Conservation (phyloP, 2,113 vertebrate genomes). For the Anser brachyrhynchus region DNA sequence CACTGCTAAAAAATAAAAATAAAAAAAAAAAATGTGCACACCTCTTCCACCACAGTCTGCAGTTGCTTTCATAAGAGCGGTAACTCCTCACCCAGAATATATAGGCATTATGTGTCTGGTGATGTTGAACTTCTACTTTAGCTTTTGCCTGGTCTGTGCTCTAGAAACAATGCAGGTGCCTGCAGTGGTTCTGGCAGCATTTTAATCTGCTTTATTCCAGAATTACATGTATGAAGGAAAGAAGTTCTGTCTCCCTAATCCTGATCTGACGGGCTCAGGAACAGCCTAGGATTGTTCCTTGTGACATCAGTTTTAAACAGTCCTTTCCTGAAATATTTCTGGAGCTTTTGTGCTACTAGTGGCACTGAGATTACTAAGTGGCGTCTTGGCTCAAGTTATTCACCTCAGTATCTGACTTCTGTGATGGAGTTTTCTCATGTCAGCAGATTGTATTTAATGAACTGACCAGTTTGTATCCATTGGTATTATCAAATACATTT, state of each 20-base stretch:
- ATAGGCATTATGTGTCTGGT: fast-evolving
- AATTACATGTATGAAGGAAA: not conserved
- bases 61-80: not conserved
- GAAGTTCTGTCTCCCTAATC: not conserved
- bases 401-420: not conserved
- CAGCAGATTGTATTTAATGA: not conserved
- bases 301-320: not conserved
- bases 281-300: not conserved
- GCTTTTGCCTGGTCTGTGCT: not conserved
- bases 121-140: not conserved
- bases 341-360: not conserved
- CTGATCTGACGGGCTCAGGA: not conserved
- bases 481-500: not conserved
- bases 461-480: not conserved
- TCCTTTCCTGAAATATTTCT: not conserved
- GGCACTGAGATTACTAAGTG: not conserved
- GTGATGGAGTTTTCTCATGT: not conserved
- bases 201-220: not conserved
- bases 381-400: not conserved
- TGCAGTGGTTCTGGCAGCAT: not conserved
- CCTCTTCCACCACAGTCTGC: not conserved
- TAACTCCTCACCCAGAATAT: fast-evolving
- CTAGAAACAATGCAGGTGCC: not conserved
- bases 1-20: not conserved
- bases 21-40: not conserved